Base-by-base conservation (phyloP, 1,140 invertebrate genomes). In the Brachionus sp. region DNA sequence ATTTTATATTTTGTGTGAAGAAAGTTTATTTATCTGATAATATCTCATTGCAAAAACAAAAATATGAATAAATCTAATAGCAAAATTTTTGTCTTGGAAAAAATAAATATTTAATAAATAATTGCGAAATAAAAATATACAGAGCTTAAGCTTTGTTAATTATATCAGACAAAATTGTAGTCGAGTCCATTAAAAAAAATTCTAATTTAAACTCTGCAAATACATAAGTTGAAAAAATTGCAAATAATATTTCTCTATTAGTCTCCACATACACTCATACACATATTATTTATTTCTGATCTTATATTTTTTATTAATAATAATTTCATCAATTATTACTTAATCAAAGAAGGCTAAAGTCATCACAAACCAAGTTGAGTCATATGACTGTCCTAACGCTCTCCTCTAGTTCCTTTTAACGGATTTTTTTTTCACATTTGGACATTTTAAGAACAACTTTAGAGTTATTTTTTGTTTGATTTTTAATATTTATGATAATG, bases 401-500 rank as follows among this genome's bases (percentile, higher is more conserved):
- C 50, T 9, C 50, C 50, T 57, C 50, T 57, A 57, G 16, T 53
- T 53, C 50, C 50, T 53, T 53, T 53, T 5, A 16, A 53, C 13
- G 50, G 50, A 57, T 25, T 57, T 57, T 57, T 53, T 57, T 57
- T 23, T 57, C 50, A 57, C 16, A 57, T 57, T 57, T 57, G 50
- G 50, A 25, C 19, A 57, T 57, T 57, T 57, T 57, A n/a, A 57
- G 16, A 57, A 57, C 50, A 57, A 57, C 50, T 57, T 57, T 57
- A 57, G 50, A 57, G 50, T 57, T 57, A 57, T 57, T 57, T 57
- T 57, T 57, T 57, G 50, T 57, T 57, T 57, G 50, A 57, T 57
- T 57, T 57, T 57, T 57, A 68, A 68, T 68, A 68, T 35, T 35
- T 68, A 68, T 68, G 64, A 68, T 68, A 68, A 68, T 68, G 64